Evolutionary conservation across 1,140 invertebrate species (phyloP).

Genomic region (Teleogryllus occipitalis): DNA sequence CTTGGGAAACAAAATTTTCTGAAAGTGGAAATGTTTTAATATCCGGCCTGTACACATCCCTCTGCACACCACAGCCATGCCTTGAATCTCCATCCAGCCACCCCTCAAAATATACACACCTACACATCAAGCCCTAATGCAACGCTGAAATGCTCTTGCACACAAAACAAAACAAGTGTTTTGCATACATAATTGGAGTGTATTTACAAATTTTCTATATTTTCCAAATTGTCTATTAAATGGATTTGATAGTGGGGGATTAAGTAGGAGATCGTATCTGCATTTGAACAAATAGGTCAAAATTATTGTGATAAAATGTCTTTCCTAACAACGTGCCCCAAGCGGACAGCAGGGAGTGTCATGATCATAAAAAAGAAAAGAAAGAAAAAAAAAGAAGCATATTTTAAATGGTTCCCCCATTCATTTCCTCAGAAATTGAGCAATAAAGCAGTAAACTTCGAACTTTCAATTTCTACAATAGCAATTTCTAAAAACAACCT

Average conservation of each 20-base stretch:
- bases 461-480: background rate
- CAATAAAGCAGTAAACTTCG: background rate
- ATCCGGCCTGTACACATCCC: background rate
- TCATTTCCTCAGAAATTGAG: background rate
- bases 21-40: too few species aligned
- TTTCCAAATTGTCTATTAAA: background rate
- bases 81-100: background rate
- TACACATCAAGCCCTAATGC: background rate
- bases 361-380: background rate
- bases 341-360: background rate
- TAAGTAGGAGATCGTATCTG: background rate
- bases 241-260: background rate
- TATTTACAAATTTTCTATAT: background rate
- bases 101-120: background rate
- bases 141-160: background rate
- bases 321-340: background rate
- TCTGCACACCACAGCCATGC: background rate
- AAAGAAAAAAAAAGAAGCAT: background rate
- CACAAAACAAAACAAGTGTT: slow-evolving; percentile 1
- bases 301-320: background rate
- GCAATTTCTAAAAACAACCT: background rate
- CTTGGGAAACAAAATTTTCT: too few species aligned
- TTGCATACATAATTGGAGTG: background rate
- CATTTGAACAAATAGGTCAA: background rate
- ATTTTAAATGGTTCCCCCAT: background rate